Conservation (phyloP, 2,113 vertebrate genomes). For the Craseonycteris thonglongyai region DNA sequence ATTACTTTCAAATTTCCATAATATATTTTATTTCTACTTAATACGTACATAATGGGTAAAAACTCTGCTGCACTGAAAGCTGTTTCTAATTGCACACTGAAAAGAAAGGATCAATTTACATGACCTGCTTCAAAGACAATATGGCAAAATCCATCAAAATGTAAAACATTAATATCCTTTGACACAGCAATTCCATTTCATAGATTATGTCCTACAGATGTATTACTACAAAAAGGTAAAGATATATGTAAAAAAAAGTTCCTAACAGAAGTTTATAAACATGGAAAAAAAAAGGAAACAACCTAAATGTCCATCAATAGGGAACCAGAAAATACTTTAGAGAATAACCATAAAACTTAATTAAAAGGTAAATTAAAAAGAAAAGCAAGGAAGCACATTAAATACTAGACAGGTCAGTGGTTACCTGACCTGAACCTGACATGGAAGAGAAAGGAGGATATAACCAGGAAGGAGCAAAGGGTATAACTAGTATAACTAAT, state of each 20-base stretch:
- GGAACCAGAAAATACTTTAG: not conserved
- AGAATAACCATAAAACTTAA: not conserved
- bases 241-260: not conserved
- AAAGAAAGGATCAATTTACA: not conserved
- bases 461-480: not conserved
- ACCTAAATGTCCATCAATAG: not conserved
- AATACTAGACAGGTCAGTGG: not conserved
- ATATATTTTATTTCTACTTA: not conserved
- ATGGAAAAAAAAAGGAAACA: not conserved
- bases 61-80: not conserved
- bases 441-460: not conserved
- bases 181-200: not conserved
- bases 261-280: not conserved
- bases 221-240: not conserved
- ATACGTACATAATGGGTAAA: not conserved
- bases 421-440: too few relatives aligned
- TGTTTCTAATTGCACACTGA: not conserved
- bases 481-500: not conserved
- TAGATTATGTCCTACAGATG: not conserved
- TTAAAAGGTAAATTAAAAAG: not conserved
- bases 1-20: not conserved
- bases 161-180: not conserved
- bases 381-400: conserved; percentile 14
- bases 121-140: not conserved
- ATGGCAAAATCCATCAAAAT: not conserved